A percentile compares a stretch with the other conserved stretches of the same genome.
phyloP scores from a whole-genome alignment of 64 coral and sea anemone genomes.

The Montipora efflorescens region DNA sequence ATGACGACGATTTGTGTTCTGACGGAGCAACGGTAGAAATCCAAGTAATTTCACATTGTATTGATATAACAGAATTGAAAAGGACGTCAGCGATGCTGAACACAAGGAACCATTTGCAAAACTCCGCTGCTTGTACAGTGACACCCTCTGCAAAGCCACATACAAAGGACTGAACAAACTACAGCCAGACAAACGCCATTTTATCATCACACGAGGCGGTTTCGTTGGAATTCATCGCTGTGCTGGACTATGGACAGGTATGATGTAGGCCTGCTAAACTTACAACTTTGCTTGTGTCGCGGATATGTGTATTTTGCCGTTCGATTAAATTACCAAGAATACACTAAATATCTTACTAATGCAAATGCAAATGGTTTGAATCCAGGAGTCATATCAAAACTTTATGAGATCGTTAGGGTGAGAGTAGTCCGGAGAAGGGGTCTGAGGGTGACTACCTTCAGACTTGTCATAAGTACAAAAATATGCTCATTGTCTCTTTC shows the following conservation, averaged over 20 bases:
- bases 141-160: slow-evolving; percentile 74
- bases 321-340: too few relatives aligned
- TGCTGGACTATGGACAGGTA: slow-evolving; percentile 69
- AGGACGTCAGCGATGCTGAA: background rate
- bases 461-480: too few relatives aligned
- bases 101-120: slow-evolving; percentile 77
- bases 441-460: too few relatives aligned
- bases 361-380: too few relatives aligned
- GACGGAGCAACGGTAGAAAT: background rate
- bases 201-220: slow-evolving; percentile 76
- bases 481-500: too few relatives aligned
- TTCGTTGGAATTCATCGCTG: slow-evolving; percentile 78
- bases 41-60: background rate
- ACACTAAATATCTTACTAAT: too few relatives aligned
- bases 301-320: too few relatives aligned
- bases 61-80: slow-evolving; percentile 6
- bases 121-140: slow-evolving; percentile 76
- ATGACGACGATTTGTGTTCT: background rate
- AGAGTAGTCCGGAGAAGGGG: too few relatives aligned
- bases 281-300: too few relatives aligned
- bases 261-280: background rate
- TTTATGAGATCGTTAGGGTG: too few relatives aligned
- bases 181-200: slow-evolving; percentile 58
- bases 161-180: slow-evolving; percentile 62
- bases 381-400: too few relatives aligned